phyloP scores from a whole-genome alignment of 2,113 vertebrate genomes.

The Odontophorus gujanensis region DNA sequence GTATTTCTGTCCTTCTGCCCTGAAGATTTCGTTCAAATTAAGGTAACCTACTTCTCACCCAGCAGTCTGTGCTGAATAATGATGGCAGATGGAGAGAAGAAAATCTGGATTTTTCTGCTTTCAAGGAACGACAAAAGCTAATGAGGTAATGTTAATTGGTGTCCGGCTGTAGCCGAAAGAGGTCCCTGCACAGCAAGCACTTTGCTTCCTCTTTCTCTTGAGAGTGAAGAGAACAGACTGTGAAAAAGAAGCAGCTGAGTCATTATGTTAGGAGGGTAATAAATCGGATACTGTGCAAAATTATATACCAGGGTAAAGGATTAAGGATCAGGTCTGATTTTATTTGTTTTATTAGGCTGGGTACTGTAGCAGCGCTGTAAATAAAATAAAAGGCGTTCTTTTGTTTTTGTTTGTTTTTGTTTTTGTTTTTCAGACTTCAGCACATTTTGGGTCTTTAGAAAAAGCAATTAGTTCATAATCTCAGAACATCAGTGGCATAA shows the following conservation, averaged over 20 bases:
- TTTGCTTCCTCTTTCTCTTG: conserved; percentile 14
- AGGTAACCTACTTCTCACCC: conserved; percentile 2
- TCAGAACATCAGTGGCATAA: not conserved
- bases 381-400: no score
- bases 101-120: conserved; percentile 51
- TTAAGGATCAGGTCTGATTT: not conserved
- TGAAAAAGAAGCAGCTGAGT: conserved; percentile 10
- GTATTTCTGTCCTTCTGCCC: conserved; percentile 19
- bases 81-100: conserved; percentile 49
- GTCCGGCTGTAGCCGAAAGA: not conserved
- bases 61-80: conserved; percentile 26
- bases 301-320: not conserved
- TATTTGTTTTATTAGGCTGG: not conserved
- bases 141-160: conserved; percentile 62
- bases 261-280: not conserved
- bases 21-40: conserved; percentile 47
- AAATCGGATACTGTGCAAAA: conserved; percentile 3
- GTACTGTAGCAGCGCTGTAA: not conserved
- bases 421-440: not conserved
- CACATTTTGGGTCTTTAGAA: not conserved
- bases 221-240: not conserved
- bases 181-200: not conserved
- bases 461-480: not conserved
- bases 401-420: no score
- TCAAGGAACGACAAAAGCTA: conserved; percentile 52